Evolutionary conservation across 2,888 invertebrate genomes (phyloP), one percentile per base, ranked within the genome.

Genomic region (Acanthopleura granulata): DNA sequence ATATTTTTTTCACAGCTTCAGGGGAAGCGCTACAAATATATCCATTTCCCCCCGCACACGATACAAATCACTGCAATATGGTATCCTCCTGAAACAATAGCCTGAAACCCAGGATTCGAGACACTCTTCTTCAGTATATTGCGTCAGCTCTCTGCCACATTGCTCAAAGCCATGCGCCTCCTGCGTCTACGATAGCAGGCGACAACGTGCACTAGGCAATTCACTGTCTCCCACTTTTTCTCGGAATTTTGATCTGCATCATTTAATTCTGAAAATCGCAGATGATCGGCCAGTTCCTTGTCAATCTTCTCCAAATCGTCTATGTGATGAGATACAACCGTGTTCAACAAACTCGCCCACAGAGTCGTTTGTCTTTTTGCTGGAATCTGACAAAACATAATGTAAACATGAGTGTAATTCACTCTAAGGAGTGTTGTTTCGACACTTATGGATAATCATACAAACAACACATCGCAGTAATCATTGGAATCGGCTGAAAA

Each of bases 331-430:
- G 22, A 27, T 6, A 66, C 66, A 6, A 66, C 66, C 16, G 66
- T 66, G 14, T 66, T 66, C 3, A 66, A 27, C 6, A 66, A 27
- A 66, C 66, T 66, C 25, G 66, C 66, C 66, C 66, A 66, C 29
- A 66, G 25, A 6, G 66, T 66, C 6, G 27, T 27, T 27, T 66
- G 66, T 22, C 66, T 22, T 27, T 66, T 66, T 18, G 29, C 16
- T 6, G 66, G 66, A n/a, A 57, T 18, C 57, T 57, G 57, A 9
- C 18, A 57, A 57, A 3, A 22, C 4, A 57, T n/a, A 57, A 57
- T n/a, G 57, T 9, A 3, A 57, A 57, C 3, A 57, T 22, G 3
- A 12, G 6, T 6, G 18, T 1, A 57, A 4, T 57, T n/a, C 3
- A 4, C 57, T n/a, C 3, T 57, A 1, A 22, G n/a, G 22, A 57